phyloP scores from a whole-genome alignment of 2,888 invertebrate species.

The Hylaea fasciaria region DNA sequence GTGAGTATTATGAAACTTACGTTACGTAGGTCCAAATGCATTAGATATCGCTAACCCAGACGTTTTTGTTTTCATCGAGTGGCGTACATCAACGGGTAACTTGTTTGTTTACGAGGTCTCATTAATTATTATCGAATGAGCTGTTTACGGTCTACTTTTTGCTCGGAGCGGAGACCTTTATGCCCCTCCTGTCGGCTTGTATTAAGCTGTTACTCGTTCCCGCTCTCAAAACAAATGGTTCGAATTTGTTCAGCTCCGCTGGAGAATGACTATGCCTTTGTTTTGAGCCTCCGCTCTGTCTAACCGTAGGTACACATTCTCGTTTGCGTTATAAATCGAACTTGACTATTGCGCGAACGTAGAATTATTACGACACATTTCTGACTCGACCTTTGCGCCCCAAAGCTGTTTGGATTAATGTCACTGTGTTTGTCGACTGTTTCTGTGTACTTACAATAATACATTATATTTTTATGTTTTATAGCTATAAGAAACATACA shows the following conservation, averaged over 20 bases:
- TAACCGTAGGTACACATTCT: constrained; percentile 51
- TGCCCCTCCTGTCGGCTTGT: constrained; percentile 47
- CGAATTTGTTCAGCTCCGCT: constrained; percentile 68
- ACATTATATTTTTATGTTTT: too few species aligned
- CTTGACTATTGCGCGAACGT: constrained; percentile 55
- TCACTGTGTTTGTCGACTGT: constrained; percentile 43
- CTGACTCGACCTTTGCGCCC: constrained; percentile 46
- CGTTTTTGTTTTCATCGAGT: constrained; percentile 7
- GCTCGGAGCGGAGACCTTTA: constrained; percentile 21
- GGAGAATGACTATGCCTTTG: constrained; percentile 58
- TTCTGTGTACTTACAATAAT: constrained; percentile 29
- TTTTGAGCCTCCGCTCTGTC: constrained; percentile 59
- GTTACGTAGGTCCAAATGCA: neutral
- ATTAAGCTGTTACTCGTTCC: constrained; percentile 59
- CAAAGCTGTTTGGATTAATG: constrained; percentile 47
- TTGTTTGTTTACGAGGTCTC: constrained; percentile 24
- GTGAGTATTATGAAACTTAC: neutral
- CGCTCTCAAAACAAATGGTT: constrained; percentile 67
- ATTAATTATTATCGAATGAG: constrained; percentile 32
- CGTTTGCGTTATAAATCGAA: constrained; percentile 60
- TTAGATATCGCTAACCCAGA: neutral
- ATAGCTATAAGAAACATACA: too few species aligned
- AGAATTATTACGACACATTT: constrained; percentile 53
- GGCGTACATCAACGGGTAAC: constrained; percentile 19
- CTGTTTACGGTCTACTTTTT: constrained; percentile 31